Evolutionary conservation across 2,113 vertebrate species (phyloP).

Genomic region (Macrotis lagotis): DNA sequence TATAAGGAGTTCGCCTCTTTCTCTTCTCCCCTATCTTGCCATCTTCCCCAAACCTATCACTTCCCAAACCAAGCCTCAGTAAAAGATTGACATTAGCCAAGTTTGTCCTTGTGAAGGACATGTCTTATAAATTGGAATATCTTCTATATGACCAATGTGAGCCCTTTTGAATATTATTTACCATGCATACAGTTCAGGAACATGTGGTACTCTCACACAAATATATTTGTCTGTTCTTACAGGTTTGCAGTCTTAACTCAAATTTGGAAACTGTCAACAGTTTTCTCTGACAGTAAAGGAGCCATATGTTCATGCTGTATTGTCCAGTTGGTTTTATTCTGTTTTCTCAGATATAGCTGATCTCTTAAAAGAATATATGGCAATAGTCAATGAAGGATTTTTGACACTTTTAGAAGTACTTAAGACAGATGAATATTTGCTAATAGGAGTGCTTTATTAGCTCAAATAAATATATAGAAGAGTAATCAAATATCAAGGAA

Average conservation of each 20-base stretch:
- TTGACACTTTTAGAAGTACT: slow-evolving; percentile 71
- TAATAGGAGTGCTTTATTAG: slow-evolving; percentile 59
- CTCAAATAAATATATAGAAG: slow-evolving; percentile 67
- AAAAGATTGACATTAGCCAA: neutral
- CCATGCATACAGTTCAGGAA: neutral
- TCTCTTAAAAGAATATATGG: slow-evolving; percentile 62
- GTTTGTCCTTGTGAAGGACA: neutral
- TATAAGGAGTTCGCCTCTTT: neutral
- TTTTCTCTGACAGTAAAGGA: slow-evolving; percentile 46
- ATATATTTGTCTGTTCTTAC: neutral
- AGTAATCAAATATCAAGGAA: neutral
- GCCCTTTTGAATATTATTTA: neutral
- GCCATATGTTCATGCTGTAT: slow-evolving; percentile 65
- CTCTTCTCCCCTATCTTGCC: neutral
- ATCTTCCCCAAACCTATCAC: neutral
- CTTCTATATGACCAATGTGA: neutral
- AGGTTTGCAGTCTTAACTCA: neutral
- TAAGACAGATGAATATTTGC: slow-evolving; percentile 66
- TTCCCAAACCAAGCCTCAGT: neutral
- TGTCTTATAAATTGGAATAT: neutral
- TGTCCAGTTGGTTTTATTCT: slow-evolving; percentile 56
- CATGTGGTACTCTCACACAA: neutral
- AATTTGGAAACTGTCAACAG: neutral
- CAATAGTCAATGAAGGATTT: slow-evolving; percentile 67
- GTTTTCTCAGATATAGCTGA: slow-evolving; percentile 69